Conservation (phyloP, 2,797 vertebrate genomes). For the Microctenopoma stevenorrisi region DNA sequence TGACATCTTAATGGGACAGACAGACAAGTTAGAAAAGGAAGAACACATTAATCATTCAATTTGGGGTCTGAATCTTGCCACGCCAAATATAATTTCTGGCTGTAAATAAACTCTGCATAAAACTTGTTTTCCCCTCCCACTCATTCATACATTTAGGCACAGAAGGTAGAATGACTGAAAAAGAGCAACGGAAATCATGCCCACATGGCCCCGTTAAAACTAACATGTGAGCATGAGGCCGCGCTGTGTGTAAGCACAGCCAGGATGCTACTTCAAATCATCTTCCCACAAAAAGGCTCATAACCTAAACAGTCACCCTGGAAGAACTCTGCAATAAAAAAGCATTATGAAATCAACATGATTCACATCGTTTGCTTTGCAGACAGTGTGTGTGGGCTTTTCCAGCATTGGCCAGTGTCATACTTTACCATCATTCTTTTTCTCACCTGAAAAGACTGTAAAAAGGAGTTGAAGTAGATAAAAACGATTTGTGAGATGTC, state of each 20-base stretch:
- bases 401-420: neutral
- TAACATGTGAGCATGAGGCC: constrained; percentile 54
- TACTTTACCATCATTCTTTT: neutral
- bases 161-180: constrained; percentile 14
- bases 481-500: constrained; percentile 98
- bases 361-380: constrained; percentile 5
- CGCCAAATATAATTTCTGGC: neutral
- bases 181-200: constrained; percentile 43
- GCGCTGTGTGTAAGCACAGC: constrained; percentile 22
- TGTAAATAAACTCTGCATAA: constrained; percentile 3
- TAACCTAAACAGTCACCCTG: constrained; percentile 10
- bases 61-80: constrained; percentile 1
- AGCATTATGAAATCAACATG: neutral
- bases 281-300: constrained; percentile 38
- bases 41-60: neutral
- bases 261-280: constrained; percentile 51
- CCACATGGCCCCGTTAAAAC: constrained; percentile 42
- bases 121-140: constrained; percentile 14
- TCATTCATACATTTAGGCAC: constrained; percentile 9
- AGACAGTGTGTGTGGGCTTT: constrained; percentile 1
- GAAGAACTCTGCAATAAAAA: constrained; percentile 5
- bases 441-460: constrained; percentile 96
- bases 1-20: constrained; percentile 15
- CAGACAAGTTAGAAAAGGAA: neutral
- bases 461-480: constrained; percentile 98